A percentile compares a stretch with the other conserved stretches of the same genome.
These are phyloP conservation scores for Myotis brandtii DNA, from an alignment of 2,113 vertebrate genomes.

Conservation along the genomic window DNA sequence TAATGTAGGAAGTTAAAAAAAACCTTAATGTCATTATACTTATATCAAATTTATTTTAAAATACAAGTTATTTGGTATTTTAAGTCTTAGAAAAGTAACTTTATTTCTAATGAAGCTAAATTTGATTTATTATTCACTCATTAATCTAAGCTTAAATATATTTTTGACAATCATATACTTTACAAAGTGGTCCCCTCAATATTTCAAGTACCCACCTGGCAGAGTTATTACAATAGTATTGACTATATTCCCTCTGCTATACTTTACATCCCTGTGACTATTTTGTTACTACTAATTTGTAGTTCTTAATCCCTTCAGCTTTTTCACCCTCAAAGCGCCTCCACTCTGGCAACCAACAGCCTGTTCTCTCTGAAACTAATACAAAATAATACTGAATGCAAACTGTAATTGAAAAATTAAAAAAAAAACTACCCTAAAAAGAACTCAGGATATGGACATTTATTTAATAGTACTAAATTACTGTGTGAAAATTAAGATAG, in stretches of 20 bases:
- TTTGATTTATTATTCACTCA: background rate
- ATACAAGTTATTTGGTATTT: background rate
- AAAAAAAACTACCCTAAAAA: background rate
- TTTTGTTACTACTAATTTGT: background rate
- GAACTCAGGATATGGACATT: background rate
- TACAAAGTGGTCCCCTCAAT: background rate
- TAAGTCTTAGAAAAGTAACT: slow-evolving; percentile 25
- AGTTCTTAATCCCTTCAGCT: background rate
- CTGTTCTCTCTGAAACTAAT: background rate
- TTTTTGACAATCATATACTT: background rate
- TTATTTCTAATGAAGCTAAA: slow-evolving; percentile 44
- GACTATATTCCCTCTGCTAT: background rate
- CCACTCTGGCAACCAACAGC: background rate
- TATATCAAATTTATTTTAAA: slow-evolving; percentile 35
- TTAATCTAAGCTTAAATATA: background rate
- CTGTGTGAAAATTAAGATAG: background rate
- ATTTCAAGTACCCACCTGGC: background rate
- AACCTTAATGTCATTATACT: background rate
- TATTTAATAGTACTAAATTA: slow-evolving; percentile 20
- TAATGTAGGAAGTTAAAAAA: slow-evolving; percentile 9
- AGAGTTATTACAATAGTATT: background rate
- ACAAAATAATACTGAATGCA: background rate
- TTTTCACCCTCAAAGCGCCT: background rate
- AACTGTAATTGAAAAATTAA: background rate
- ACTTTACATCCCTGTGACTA: background rate